Evolutionary conservation across 2,113 vertebrate species (phyloP), one percentile per base, ranked within the genome.

Genomic region (Recurvirostra avosetta): DNA sequence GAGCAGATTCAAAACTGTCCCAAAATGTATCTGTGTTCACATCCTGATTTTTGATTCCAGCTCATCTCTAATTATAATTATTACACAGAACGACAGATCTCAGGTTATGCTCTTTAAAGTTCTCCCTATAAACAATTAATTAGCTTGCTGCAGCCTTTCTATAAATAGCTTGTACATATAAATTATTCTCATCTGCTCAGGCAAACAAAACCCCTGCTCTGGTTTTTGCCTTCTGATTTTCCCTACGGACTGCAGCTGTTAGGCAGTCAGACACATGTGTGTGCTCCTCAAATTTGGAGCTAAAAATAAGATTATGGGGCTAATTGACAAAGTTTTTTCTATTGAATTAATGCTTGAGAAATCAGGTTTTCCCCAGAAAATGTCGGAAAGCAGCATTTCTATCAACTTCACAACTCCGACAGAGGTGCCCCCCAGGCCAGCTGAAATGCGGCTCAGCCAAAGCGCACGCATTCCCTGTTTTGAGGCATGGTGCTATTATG

Each of bases 111-210:
- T 73, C 91, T 96, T 96, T 96, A 97, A 96, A 95, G 92, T 95
- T 85, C 91, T 91, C 81, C 77, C 75, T 86, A 94, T 95, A 97
- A 96, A 97, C 94, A 97, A 97, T 96, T 96, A 95, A 97, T 97
- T 97, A 97, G 92, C 70, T 96, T 2, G 26, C 74, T 97, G 73
- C 68, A 90, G 81, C 67, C 81, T 74, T 92, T 92, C 92, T 78
- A 96, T 88, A 95, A 96, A 96, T 97, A 96, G 68, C 65, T 32
- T 68, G 61, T 41, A 91, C 32, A 15, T 71, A 90, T 68, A 95
- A 97, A 97, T 93, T 74, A 90, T 72, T 92, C 67, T 70, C 91
- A 90, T 95, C 89, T 93, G 74, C 83, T 96, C 89, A 96, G 68
- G 91, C 76, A 96, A 88, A 96, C 92, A 92, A 94, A 96, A 90